Evolutionary conservation across 2,888 invertebrate genomes (phyloP).

Genomic region (Microchrysa polita): DNA sequence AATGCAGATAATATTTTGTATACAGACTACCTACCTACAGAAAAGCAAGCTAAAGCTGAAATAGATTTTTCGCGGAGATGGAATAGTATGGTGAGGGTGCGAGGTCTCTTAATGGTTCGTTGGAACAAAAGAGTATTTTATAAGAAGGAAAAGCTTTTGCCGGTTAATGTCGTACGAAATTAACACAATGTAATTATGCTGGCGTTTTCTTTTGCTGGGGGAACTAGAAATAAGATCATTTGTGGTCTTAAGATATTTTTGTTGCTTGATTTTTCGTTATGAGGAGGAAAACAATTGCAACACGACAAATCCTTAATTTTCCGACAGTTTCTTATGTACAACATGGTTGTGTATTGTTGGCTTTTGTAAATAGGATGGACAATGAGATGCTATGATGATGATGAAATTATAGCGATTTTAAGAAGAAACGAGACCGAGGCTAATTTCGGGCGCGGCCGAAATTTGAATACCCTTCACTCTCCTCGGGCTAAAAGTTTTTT

Average conservation of each 20-base stretch:
- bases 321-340: constrained; percentile 38
- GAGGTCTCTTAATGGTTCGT: constrained; percentile 4
- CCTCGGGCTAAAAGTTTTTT: no score
- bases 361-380: no score
- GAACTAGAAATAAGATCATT: constrained; percentile 38
- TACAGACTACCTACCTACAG: no score
- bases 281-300: constrained; percentile 34
- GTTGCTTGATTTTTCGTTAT: constrained; percentile 1
- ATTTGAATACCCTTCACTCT: no score
- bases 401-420: no score
- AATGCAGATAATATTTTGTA: no score
- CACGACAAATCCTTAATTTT: constrained; percentile 45
- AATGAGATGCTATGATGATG: no score
- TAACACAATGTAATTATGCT: constrained; percentile 35
- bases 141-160: constrained; percentile 21
- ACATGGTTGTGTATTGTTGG: not conserved
- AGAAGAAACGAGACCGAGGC: no score
- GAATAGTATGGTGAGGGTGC: not conserved
- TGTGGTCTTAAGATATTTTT: constrained; percentile 36
- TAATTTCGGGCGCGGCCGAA: no score
- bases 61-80: not conserved
- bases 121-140: constrained; percentile 23
- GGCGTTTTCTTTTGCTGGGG: not conserved
- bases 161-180: constrained; percentile 15
- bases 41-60: no score